Evolutionary conservation across 2,888 invertebrate species (phyloP).

Genomic region (Latrodectus elegans): DNA sequence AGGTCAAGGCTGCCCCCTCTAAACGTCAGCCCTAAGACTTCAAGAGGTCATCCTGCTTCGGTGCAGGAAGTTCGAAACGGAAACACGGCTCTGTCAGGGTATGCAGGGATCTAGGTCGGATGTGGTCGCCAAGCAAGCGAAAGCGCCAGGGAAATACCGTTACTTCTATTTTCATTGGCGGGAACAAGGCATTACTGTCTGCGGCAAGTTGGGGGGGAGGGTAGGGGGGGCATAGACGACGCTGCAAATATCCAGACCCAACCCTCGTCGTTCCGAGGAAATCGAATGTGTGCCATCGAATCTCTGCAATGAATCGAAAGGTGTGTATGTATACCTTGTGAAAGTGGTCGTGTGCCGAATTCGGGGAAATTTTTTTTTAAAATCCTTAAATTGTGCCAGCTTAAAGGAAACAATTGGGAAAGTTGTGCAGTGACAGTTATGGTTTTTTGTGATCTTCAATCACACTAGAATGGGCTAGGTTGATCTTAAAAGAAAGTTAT

Average conservation of each 20-base stretch:
- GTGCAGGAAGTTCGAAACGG: conserved; percentile 48
- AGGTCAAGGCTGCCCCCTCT: not conserved
- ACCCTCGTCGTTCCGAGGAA: not conserved
- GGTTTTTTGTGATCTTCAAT: no score
- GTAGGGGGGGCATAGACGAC: not conserved
- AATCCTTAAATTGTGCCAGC: no score
- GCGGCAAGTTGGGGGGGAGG: not conserved
- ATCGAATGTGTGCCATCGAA: not conserved
- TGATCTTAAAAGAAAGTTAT: no score
- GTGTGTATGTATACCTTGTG: not conserved
- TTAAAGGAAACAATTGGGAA: no score
- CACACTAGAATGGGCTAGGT: no score
- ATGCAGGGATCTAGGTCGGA: conserved; percentile 48
- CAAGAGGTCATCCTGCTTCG: conserved; percentile 53
- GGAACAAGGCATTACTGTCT: not conserved
- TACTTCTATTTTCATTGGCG: not conserved
- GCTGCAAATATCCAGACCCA: not conserved
- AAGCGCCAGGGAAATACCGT: not conserved
- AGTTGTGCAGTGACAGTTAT: no score
- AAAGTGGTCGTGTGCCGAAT: not conserved
- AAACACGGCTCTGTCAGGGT: conserved; percentile 47
- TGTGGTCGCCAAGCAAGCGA: conserved; percentile 16
- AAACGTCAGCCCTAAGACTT: conserved; percentile 2
- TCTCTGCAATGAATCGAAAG: not conserved
- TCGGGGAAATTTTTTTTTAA: not conserved